A percentile compares a stretch with the other conserved stretches of the same genome.
phyloP scores from a whole-genome alignment of 2,797 vertebrate genomes.

The Anabas testudineus region DNA sequence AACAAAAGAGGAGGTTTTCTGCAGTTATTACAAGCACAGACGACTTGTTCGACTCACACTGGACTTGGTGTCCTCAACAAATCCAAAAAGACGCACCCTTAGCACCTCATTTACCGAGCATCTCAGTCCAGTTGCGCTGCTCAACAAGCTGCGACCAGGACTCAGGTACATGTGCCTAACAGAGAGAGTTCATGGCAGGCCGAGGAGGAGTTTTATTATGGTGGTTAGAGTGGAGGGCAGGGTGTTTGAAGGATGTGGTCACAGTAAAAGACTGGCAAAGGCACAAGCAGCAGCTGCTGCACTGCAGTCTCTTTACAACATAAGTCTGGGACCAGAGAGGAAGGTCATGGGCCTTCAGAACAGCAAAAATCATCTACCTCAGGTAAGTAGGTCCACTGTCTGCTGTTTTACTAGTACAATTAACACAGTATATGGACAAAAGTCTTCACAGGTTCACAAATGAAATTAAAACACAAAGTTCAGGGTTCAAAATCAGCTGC shows the following conservation, averaged over 20 bases:
- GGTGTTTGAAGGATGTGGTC: constrained; percentile 93
- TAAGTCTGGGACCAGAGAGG: constrained; percentile 83
- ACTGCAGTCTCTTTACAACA: constrained; percentile 89
- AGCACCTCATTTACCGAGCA: constrained; percentile 40
- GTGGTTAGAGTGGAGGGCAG: constrained; percentile 90
- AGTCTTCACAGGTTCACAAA: no score
- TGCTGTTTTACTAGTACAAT: no score
- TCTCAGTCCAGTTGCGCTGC: constrained; percentile 88
- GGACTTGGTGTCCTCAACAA: constrained; percentile 86
- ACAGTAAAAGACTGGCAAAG: constrained; percentile 94
- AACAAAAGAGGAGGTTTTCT: constrained; percentile 81
- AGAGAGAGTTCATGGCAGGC: constrained; percentile 85
- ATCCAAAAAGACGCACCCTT: constrained; percentile 64
- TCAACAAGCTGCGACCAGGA: constrained; percentile 90
- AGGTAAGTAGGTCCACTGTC: constrained; percentile 90
- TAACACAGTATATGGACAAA: no score
- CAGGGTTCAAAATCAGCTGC: no score
- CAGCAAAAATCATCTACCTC: constrained; percentile 91
- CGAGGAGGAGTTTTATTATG: constrained; percentile 91
- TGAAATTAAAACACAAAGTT: no score
- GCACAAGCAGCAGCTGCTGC: constrained; percentile 90
- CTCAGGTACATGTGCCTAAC: constrained; percentile 91
- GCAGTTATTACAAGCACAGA: constrained; percentile 76
- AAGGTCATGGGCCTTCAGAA: constrained; percentile 73
- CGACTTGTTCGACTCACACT: constrained; percentile 83